These are phyloP conservation scores for Zapornia atra DNA, from an alignment of 2,113 vertebrate species.

Conservation along the genomic window DNA sequence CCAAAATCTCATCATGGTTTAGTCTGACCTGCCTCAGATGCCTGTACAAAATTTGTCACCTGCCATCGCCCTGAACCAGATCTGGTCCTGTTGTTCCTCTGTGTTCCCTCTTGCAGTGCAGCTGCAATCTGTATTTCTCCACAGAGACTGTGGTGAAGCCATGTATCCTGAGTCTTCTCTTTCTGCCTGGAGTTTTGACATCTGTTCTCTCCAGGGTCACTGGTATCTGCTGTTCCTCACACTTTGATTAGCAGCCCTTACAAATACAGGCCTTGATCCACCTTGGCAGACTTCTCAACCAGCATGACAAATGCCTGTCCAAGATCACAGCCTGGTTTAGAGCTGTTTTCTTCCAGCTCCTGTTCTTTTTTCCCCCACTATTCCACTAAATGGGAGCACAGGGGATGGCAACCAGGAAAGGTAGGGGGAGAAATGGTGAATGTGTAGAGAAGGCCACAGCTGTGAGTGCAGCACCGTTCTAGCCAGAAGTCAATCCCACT, in stretches of 20 bases:
- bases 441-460: neutral
- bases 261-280: neutral
- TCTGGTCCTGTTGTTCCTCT: neutral
- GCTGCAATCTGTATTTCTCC: neutral
- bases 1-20: neutral
- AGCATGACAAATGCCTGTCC: neutral
- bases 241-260: neutral
- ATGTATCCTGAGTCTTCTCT: neutral
- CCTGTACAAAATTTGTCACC: neutral
- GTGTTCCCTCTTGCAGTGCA: neutral
- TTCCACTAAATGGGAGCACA: neutral
- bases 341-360: neutral
- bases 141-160: neutral
- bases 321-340: neutral
- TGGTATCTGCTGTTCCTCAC: neutral
- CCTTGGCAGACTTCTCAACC: neutral
- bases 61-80: neutral
- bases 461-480: neutral
- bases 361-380: neutral
- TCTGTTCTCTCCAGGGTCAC: neutral
- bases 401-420: neutral
- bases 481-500: neutral
- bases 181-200: neutral
- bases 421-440: neutral
- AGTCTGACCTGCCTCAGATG: neutral